phyloP scores from a whole-genome alignment of 2,888 invertebrate genomes.

The Yponomeuta evonymella region DNA sequence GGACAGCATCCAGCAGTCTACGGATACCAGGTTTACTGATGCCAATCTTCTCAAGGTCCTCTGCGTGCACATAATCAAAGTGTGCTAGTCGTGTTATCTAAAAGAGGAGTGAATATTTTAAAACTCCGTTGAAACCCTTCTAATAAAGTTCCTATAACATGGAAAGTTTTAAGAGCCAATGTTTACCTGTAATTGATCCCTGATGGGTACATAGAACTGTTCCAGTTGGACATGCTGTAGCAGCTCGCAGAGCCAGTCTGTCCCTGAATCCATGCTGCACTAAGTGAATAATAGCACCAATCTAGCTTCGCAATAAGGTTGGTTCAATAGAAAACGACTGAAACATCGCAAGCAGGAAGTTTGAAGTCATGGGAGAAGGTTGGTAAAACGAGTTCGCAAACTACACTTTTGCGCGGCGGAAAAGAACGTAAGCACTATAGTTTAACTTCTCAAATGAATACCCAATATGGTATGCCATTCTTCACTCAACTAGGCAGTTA shows the following conservation, averaged over 20 bases:
- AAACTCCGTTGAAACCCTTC: neutral
- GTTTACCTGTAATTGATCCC: slow-evolving; percentile 92
- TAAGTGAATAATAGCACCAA: slow-evolving; percentile 21
- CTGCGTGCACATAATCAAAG: slow-evolving; percentile 97
- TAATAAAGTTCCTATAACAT: no score
- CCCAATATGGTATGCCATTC: neutral
- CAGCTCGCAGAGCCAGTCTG: slow-evolving; percentile 90
- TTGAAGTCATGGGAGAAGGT: slow-evolving; percentile 35
- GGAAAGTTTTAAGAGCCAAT: neutral
- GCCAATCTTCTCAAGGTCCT: slow-evolving; percentile 96
- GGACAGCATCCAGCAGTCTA: slow-evolving; percentile 92
- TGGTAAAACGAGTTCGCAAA: neutral
- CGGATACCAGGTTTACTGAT: slow-evolving; percentile 95
- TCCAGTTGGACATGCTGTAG: slow-evolving; percentile 93
- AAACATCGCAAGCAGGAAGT: slow-evolving; percentile 65
- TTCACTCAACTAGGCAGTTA: slow-evolving; percentile 1
- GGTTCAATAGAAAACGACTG: slow-evolving; percentile 31
- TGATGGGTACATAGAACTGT: slow-evolving; percentile 91
- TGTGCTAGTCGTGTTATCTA: slow-evolving; percentile 94
- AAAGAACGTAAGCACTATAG: neutral
- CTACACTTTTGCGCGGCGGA: neutral
- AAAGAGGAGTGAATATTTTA: slow-evolving; percentile 28
- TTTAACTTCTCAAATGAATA: neutral
- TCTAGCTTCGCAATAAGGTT: slow-evolving; percentile 23
- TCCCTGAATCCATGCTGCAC: slow-evolving; percentile 61